Conservation (phyloP, 2,797 vertebrate species). For the Varecia variegata region DNA sequence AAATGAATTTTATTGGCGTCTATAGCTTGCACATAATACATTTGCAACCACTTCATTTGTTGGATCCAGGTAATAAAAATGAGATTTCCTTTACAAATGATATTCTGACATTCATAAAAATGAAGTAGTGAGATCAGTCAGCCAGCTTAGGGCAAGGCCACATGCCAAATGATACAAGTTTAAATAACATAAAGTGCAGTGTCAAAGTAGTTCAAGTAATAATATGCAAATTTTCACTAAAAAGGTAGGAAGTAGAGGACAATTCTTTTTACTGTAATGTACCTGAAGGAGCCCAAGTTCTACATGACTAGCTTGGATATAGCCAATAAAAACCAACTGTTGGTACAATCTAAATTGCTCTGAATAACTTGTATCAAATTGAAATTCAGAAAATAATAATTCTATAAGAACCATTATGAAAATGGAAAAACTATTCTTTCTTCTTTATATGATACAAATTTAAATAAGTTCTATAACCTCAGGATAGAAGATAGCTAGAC, state of each 20-base stretch:
- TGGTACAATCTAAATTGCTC: background rate
- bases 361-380: constrained; percentile 20
- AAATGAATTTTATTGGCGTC: constrained; percentile 30
- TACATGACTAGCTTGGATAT: background rate
- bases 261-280: background rate
- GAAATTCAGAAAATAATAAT: background rate
- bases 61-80: constrained; percentile 61
- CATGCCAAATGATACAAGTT: background rate
- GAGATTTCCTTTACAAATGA: constrained; percentile 42
- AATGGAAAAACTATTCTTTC: background rate
- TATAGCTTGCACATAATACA: constrained; percentile 16
- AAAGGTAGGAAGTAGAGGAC: background rate
- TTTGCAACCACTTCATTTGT: constrained; percentile 62
- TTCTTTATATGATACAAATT: background rate
- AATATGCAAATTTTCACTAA: constrained; percentile 44
- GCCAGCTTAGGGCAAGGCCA: background rate
- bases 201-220: background rate
- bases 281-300: background rate
- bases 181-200: constrained; percentile 23
- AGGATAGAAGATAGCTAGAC: background rate
- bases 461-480: background rate
- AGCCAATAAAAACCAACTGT: background rate
- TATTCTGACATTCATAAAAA: constrained; percentile 58
- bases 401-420: background rate
- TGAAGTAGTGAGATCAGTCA: constrained; percentile 30